Conservation (phyloP, 2,113 vertebrate species). For the Pelobates fuscus region DNA sequence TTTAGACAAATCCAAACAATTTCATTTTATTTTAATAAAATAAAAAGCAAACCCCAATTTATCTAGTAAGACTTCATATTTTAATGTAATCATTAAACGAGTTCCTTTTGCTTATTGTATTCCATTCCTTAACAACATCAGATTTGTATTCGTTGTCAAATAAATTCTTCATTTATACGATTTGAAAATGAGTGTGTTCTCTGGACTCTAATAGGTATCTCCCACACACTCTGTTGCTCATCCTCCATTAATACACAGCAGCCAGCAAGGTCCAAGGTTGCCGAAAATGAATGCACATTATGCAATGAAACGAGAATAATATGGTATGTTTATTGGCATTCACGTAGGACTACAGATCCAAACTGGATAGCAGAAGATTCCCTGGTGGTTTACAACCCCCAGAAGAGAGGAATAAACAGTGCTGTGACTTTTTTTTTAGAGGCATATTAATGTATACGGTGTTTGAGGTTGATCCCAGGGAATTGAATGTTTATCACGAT, state of each 20-base stretch:
- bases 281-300: background rate
- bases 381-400: constrained; percentile 2
- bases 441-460: too few species aligned
- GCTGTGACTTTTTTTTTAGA: too few species aligned
- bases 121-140: background rate
- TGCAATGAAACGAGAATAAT: constrained; percentile 7
- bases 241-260: background rate
- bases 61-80: background rate
- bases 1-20: too few species aligned
- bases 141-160: background rate
- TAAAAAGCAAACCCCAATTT: too few species aligned
- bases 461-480: too few species aligned
- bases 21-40: too few species aligned
- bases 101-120: background rate
- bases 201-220: background rate
- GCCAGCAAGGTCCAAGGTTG: background rate
- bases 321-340: constrained; percentile 2
- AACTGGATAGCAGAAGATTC: background rate
- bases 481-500: too few species aligned
- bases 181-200: background rate
- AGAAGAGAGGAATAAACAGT: background rate
- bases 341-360: background rate
- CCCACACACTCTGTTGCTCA: constrained; percentile 6
- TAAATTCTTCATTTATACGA: background rate
- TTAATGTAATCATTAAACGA: background rate